Conservation (phyloP, 2,888 invertebrate species). For the Cryptosula pallasiana region DNA sequence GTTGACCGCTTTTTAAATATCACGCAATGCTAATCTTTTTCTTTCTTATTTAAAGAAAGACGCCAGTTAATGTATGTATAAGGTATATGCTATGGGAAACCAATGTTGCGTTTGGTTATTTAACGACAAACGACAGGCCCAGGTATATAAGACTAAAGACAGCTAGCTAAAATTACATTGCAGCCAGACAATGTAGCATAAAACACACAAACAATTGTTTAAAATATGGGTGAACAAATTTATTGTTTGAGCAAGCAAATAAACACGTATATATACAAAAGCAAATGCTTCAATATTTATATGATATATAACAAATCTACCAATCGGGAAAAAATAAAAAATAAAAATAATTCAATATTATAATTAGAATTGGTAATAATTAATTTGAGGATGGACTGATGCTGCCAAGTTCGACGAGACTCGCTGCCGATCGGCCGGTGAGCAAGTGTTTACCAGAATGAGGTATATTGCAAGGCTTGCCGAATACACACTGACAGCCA, state of each 20-base stretch:
- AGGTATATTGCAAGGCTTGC: conserved; percentile 6
- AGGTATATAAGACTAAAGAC: background rate
- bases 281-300: background rate
- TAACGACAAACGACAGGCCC: background rate
- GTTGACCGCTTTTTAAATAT: conserved; percentile 22
- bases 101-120: conserved; percentile 19
- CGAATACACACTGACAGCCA: conserved; percentile 5
- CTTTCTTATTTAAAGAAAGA: conserved; percentile 23
- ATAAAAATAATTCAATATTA: too few species aligned
- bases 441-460: conserved; percentile 4
- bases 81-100: background rate
- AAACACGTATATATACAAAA: background rate
- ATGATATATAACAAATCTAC: background rate
- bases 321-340: background rate
- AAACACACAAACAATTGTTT: background rate
- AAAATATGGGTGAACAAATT: background rate
- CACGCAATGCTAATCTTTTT: conserved; percentile 23
- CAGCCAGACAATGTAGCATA: background rate
- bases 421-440: background rate
- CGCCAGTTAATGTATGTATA: conserved; percentile 21
- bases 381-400: conserved; percentile 17
- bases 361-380: background rate
- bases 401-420: background rate
- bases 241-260: background rate
- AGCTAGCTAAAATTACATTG: background rate